A percentile compares a stretch with the other conserved stretches of the same genome.
phyloP scores from a whole-genome alignment of 2,113 vertebrate genomes.

The Onychostoma macrolepis region DNA sequence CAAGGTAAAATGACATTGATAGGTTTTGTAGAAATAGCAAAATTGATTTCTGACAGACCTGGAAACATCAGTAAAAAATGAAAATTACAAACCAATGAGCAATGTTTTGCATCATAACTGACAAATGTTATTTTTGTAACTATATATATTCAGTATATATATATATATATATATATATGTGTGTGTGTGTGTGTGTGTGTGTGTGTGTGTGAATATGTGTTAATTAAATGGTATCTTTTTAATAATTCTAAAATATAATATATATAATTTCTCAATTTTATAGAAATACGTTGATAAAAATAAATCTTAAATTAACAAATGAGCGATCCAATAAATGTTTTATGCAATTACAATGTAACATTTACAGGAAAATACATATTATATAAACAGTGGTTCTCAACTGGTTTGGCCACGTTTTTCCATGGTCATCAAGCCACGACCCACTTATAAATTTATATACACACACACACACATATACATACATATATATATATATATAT shows the following conservation, averaged over 20 bases:
- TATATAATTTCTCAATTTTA: neutral
- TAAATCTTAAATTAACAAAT: neutral
- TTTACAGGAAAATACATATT: neutral
- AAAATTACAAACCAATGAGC: neutral
- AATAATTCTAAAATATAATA: too few relatives aligned
- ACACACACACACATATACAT: too few relatives aligned
- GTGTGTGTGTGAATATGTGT: too few relatives aligned
- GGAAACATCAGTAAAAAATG: neutral
- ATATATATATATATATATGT: too few relatives aligned
- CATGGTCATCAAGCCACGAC: too few relatives aligned
- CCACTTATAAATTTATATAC: too few relatives aligned
- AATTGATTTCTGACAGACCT: neutral
- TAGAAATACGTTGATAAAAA: neutral
- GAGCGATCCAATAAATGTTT: neutral
- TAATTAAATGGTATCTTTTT: too few relatives aligned
- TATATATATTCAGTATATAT: neutral
- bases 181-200: too few relatives aligned
- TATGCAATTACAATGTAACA: neutral
- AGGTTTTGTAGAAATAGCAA: neutral
- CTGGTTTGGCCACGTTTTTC: too few relatives aligned
- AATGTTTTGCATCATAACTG: neutral
- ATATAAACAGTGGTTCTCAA: too few relatives aligned
- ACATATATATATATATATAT: too few relatives aligned
- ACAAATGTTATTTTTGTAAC: neutral
- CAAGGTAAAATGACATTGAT: neutral